phyloP scores from a whole-genome alignment of 2,113 vertebrate genomes.

The Heterocephalus glaber region DNA sequence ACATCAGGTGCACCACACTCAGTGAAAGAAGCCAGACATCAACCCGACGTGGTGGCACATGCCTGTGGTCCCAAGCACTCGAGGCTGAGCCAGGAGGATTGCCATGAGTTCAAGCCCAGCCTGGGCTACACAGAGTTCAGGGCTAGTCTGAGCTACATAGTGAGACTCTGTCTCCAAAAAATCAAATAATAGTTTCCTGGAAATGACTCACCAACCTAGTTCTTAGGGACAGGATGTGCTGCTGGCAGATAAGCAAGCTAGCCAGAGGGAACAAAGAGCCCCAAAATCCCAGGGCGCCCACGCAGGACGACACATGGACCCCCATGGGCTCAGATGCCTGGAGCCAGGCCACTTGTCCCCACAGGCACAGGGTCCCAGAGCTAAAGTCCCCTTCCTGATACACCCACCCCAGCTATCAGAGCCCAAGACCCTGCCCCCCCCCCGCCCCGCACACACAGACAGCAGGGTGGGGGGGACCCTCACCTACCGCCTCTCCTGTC shows the following conservation, averaged over 20 bases:
- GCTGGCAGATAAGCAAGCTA: not conserved
- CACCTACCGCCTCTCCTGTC: not conserved
- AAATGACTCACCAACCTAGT: not conserved
- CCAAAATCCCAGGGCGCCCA: not conserved
- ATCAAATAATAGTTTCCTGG: not conserved
- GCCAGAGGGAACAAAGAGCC: not conserved
- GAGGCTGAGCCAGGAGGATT: not conserved
- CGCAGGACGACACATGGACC: not conserved
- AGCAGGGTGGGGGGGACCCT: not conserved
- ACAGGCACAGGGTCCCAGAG: not conserved
- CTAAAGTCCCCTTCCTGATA: not conserved
- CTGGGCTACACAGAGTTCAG: not conserved
- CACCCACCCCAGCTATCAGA: not conserved
- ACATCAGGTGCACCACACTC: too few relatives aligned
- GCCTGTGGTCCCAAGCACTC: too few relatives aligned
- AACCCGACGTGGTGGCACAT: too few relatives aligned
- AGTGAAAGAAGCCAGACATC: too few relatives aligned
- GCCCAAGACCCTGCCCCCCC: not conserved
- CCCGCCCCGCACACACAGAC: fast-evolving
- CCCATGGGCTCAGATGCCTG: not conserved
- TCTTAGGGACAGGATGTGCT: not conserved
- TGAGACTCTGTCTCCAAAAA: not conserved
- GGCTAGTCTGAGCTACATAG: not conserved
- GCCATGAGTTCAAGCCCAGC: not conserved
- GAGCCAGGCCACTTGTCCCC: not conserved